Evolutionary conservation across 2,888 invertebrate genomes (phyloP), one percentile per base, ranked within the genome.

Genomic region (Opisthograptis luteolata): DNA sequence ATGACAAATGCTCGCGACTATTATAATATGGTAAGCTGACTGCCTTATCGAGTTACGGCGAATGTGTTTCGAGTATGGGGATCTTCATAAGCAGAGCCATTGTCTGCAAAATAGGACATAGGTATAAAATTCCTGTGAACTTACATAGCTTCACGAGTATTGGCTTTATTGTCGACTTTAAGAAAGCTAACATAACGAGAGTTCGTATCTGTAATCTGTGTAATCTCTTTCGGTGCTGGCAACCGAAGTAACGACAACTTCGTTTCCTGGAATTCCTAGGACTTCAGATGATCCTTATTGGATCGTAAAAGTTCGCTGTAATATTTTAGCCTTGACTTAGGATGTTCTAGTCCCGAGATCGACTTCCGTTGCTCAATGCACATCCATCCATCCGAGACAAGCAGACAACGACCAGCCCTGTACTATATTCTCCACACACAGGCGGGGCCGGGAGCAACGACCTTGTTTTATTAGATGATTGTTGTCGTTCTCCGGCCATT

Each of bases 301-400:
- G n/a, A n/a, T n/a, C n/a, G n/a, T n/a, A n/a, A n/a, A n/a, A n/a
- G n/a, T n/a, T 10, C 1, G 1, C 12, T 14, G 14, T 14, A 8
- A 8, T n/a, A n/a, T n/a, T 8, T 20, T 10, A 35, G 15, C 15
- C 14, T 36, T 9, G 15, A 15, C 22, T 35, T 10, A 30, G 35
- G 36, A 32, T 42, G 14, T 17, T 39, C 35, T 8, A 34, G 35
- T n/a, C 2, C 15, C 12, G 52, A 41, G 12, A 28, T 43, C 34
- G 20, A 44, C 52, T 35, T 52, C 52, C 49, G 56, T 14, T 28
- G 59, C 55, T 69, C 60, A 63, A 68, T 68, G 65, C 68, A 65
- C 62, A 64, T 68, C 70, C 69, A 65, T 55, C 68, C 75, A 76
- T 63, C 70, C 77, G 72, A 57, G 66, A 76, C 75, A 62, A 44